Evolutionary conservation across 2,888 invertebrate genomes (phyloP), one percentile per base, ranked within the genome.

Genomic region (Sclerodermus sp.): DNA sequence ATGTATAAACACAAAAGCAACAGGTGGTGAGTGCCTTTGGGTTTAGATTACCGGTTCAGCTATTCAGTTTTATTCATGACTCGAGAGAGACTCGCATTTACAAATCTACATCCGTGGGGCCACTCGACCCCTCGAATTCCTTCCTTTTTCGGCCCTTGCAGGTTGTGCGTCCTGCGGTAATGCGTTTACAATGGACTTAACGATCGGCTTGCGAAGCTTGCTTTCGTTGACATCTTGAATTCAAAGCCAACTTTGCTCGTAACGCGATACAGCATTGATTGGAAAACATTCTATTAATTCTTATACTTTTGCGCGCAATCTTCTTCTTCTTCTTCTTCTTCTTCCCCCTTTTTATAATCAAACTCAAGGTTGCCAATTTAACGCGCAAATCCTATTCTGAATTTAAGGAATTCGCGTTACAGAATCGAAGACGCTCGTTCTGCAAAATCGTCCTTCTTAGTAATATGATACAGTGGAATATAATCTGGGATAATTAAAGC

Each of bases 11-110:
- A 63, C 63, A 60, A 59, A 67, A 58, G 59, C 64, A 62, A 66
- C 67, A 67, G 67, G 66, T 66, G 66, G 65, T 57, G 57, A 60
- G 58, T 60, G 59, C 58, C 63, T 59, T 60, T 53, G 49, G 54
- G 55, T 56, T 62, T 64, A 52, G 60, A 58, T 65, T 60, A 67
- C 61, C 58, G 57, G 60, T 53, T 58, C 59, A 54, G 58, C 58
- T 64, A 64, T 66, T 66, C 62, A 60, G 51, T 64, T 67, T 67
- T 67, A 67, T 67, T 67, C 67, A 67, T 64, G 67, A 67, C 62
- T 55, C 45, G 41, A 40, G 53, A 43, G 34, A 42, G 31, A 51
- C 49, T 49, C 49, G 54, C 56, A 52, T 57, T 54, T 64, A 64
- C 56, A 58, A 59, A 62, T 58, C 59, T 64, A 57, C 55, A 54